Base-by-base conservation (phyloP, 2,888 invertebrate genomes). In the Tridacna crocea region DNA sequence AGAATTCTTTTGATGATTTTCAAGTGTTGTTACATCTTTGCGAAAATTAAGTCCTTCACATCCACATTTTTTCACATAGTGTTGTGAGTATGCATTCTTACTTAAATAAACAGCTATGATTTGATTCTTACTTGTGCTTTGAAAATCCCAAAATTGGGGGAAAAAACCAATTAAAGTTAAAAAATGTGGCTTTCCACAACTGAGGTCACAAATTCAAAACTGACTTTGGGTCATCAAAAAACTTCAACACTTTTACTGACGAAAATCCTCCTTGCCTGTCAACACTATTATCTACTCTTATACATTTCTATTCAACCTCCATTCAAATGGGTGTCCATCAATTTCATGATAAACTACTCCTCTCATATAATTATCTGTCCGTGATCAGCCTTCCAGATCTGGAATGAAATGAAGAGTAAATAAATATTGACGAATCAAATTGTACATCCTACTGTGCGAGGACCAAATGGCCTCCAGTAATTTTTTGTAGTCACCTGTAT, bases 161-260 rank as follows among this genome's bases (percentile, higher is more conserved):
- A 47, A 51, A 70, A 81, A 70, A 75, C 79, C 79, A 79, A 84
- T 79, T 84, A 75, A 79, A 79, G n/a, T 27, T 72, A 22, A 72
- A 84, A 81, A 84, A 84, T 76, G 76, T 58, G 74, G 61, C 77
- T 77, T 79, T 84, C 84, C 81, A 36, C 75, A 36, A n/a, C 77
- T 80, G 79, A 83, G 79, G 58, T 48, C 55, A 47, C 74, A 80
- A 27, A 75, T 77, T 74, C 72, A 60, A 51, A 77, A 79, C 68
- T 83, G 65, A 76, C 75, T 13, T 70, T 80, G 72, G 78, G 61
- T 77, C 76, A 78, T 68, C 73, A 80, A 83, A 78, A 36, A 78
- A 77, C 75, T 65, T 77, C 70, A 80, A 60, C 73, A 73, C 73
- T 73, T 73, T 22, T 19, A 11, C 24, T 80, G 24, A 22, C 6